A percentile compares a stretch with the other conserved stretches of the same genome.
These are phyloP conservation scores for Ormyrus nitidulus DNA, from an alignment of 2,888 invertebrate genomes.

Conservation along the genomic window DNA sequence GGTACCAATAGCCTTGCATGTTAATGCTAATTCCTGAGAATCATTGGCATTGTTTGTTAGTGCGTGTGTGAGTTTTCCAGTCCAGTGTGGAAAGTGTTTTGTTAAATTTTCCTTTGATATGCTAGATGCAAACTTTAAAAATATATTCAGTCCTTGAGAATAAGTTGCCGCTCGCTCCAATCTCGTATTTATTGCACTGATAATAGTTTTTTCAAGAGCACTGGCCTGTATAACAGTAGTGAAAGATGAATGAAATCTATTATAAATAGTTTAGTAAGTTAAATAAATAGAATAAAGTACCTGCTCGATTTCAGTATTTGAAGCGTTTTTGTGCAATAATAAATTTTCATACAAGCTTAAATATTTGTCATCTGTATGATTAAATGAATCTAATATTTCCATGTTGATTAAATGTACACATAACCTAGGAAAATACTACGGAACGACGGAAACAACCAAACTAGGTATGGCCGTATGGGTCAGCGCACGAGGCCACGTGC, in stretches of 20 bases:
- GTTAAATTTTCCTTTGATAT: constrained; percentile 61
- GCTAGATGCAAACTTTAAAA: constrained; percentile 61
- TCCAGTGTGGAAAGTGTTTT: constrained; percentile 68
- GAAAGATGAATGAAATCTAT: neutral
- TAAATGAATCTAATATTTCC: constrained; percentile 27
- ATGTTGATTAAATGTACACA: constrained; percentile 6
- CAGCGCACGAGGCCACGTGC: too few species aligned
- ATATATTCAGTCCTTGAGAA: constrained; percentile 62
- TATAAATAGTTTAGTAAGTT: too few species aligned
- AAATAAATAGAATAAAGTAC: neutral
- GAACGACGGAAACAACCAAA: too few species aligned
- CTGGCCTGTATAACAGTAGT: constrained; percentile 60
- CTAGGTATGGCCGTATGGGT: too few species aligned
- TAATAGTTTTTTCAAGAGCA: constrained; percentile 58
- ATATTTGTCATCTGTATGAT: constrained; percentile 4
- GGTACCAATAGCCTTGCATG: constrained; percentile 63
- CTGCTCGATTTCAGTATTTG: neutral
- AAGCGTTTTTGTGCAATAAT: neutral
- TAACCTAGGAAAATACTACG: constrained; percentile 5
- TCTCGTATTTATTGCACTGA: constrained; percentile 65
- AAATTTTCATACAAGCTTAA: neutral
- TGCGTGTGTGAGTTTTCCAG: constrained; percentile 64
- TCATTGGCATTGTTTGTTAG: constrained; percentile 64
- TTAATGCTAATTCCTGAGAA: constrained; percentile 59
- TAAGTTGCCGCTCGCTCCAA: constrained; percentile 65